Evolutionary conservation across 1,140 invertebrate genomes (phyloP), one percentile per base, ranked within the genome.

Genomic region (Drosophila hydei): DNA sequence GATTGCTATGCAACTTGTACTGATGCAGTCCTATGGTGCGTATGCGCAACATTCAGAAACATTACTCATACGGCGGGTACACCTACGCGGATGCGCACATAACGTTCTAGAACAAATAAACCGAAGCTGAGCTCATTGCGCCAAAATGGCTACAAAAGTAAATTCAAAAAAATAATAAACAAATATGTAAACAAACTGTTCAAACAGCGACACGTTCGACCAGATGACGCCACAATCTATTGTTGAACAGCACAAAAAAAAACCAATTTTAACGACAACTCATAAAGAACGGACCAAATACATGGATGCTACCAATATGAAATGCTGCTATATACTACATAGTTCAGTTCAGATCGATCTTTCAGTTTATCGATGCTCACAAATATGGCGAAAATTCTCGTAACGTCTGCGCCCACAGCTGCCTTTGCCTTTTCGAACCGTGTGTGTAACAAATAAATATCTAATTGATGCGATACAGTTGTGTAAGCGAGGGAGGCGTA

Each of bases 161-260:
- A 67, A 67, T 19, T 33, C 12, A 48, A 51, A 51, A 58, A 36
- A 73, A 74, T 72, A 72, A 65, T 79, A 54, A 84, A 70, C 62
- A 80, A 85, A 85, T 74, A 74, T 67, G 63, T 76, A 76, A 85
- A 87, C 77, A 56, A 77, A 84, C 64, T 38, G 61, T 43, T 51
- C 61, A 38, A 50, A 58, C 23, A 54, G 42, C 55, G 48, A 52
- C 47, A 61, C 23, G 45, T 52, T 19, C 5, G 0, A 25, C 9
- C 30, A 33, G 38, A 60, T 67, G 69, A 72, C 69, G 69, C 54
- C 69, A 72, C 54, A 68, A 36, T 47, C 52, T 48, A 62, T 62
- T 69, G 48, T 59, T 59, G 8, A 40, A 4, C 48, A 42, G 12
- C 18, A 40, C 45, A 38, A 33, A 64, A 36, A 59, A 11, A 36